Percentiles rank a stretch among this genome's conserved stretches.
These are phyloP conservation scores for Cynodonichthys magdalenae DNA, from an alignment of 2,797 vertebrate species.

Conservation along the genomic window DNA sequence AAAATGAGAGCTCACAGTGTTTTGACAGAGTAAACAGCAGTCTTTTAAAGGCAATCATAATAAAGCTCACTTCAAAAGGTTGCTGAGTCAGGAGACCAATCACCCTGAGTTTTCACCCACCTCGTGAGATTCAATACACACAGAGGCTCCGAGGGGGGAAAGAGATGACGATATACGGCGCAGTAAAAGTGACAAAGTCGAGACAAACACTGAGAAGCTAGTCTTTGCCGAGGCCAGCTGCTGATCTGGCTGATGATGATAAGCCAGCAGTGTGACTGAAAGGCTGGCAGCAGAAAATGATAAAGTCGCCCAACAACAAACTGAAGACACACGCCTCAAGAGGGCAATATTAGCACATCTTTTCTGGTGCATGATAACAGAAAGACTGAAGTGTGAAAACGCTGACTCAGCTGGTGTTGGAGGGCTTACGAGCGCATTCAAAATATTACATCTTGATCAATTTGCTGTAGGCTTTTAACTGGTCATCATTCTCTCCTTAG, in stretches of 20 bases:
- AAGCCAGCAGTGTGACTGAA: background rate
- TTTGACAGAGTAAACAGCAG: constrained; percentile 27
- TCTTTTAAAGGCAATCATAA: constrained; percentile 26
- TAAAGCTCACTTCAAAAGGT: constrained; percentile 12
- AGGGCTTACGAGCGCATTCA: background rate
- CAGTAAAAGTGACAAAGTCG: background rate
- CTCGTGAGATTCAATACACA: constrained; percentile 26
- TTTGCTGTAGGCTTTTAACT: background rate
- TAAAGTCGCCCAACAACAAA: background rate
- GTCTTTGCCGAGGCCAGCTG: background rate
- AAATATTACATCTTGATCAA: background rate
- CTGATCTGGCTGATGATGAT: background rate
- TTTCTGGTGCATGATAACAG: background rate
- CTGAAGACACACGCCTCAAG: too few relatives aligned
- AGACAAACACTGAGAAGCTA: background rate
- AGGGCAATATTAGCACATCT: background rate
- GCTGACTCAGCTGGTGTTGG: background rate
- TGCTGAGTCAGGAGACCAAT: constrained; percentile 22
- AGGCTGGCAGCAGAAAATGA: background rate
- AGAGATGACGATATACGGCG: background rate
- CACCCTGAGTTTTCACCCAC: constrained; percentile 23
- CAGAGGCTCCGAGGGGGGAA: background rate
- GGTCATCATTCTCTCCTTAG: too few relatives aligned
- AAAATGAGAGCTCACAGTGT: constrained; percentile 16
- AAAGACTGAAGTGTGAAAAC: too few relatives aligned